Evolutionary conservation across 2,888 invertebrate genomes (phyloP).

Genomic region (Melanostoma scalare): DNA sequence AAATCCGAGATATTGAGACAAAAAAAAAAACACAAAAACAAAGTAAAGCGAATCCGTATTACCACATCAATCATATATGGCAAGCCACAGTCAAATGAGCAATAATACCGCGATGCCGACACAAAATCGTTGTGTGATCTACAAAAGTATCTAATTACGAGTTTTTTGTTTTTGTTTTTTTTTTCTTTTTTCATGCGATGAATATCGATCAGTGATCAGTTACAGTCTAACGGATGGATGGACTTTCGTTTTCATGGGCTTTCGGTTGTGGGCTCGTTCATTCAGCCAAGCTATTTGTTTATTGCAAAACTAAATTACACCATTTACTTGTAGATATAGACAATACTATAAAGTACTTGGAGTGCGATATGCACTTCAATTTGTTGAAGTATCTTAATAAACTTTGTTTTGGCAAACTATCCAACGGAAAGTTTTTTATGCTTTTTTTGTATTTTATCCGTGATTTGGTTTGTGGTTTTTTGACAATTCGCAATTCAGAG

Average conservation of each 20-base stretch:
- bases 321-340: constrained; percentile 27
- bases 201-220: constrained; percentile 48
- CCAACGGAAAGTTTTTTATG: constrained; percentile 15
- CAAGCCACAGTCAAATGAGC: constrained; percentile 57
- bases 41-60: constrained; percentile 50
- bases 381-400: not conserved
- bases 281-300: constrained; percentile 20
- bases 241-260: constrained; percentile 70
- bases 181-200: constrained; percentile 31
- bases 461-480: constrained; percentile 14
- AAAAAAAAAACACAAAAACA: constrained; percentile 29
- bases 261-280: not conserved
- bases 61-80: constrained; percentile 64
- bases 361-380: constrained; percentile 27
- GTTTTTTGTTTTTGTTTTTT: constrained; percentile 23
- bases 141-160: constrained; percentile 69
- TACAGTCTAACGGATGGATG: constrained; percentile 38
- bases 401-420: constrained; percentile 13
- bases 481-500: constrained; percentile 3
- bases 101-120: constrained; percentile 34
- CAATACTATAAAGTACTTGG: not conserved
- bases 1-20: constrained; percentile 28
- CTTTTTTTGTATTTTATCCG: not conserved
- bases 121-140: constrained; percentile 51
- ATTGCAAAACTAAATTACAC: constrained; percentile 30